Conservation (phyloP, 2,888 invertebrate genomes). For the Heliothis peltigera region DNA sequence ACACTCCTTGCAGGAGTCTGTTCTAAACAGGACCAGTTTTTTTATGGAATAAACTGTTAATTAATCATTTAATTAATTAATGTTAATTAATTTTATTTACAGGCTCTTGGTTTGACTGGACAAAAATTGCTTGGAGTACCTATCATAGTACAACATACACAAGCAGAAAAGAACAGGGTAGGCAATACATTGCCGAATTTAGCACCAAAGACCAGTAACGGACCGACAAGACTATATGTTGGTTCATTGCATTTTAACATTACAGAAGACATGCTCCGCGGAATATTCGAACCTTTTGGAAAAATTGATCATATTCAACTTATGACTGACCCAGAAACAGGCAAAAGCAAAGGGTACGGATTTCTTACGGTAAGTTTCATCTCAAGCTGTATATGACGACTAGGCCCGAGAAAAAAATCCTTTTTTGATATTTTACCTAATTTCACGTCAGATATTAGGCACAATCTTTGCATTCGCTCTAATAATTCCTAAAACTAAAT, state of each 20-base stretch:
- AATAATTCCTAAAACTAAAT: no score
- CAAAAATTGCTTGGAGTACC: constrained; percentile 98
- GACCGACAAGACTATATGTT: constrained; percentile 99
- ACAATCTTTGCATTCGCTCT: no score
- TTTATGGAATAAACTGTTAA: background rate
- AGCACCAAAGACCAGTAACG: constrained; percentile 96
- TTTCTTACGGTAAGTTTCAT: constrained; percentile 95
- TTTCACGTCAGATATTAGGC: no score
- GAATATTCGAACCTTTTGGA: constrained; percentile 99
- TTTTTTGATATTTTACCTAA: no score
- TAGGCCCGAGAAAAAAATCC: no score
- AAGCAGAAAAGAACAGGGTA: constrained; percentile 98
- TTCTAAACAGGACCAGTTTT: no score
- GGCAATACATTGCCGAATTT: constrained; percentile 95
- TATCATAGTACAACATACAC: constrained; percentile 99
- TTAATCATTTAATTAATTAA: constrained; percentile 2
- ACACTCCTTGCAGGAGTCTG: no score
- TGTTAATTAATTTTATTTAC: constrained; percentile 48
- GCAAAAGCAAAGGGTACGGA: constrained; percentile 98
- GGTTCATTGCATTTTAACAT: constrained; percentile 99
- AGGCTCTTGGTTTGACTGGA: constrained; percentile 98
- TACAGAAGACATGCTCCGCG: constrained; percentile 99
- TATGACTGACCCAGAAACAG: constrained; percentile 98
- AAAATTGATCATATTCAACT: constrained; percentile 98
- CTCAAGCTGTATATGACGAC: no score